Evolutionary conservation across 2,113 vertebrate genomes (phyloP), one percentile per base, ranked within the genome.

Genomic region (Arenaria interpres): DNA sequence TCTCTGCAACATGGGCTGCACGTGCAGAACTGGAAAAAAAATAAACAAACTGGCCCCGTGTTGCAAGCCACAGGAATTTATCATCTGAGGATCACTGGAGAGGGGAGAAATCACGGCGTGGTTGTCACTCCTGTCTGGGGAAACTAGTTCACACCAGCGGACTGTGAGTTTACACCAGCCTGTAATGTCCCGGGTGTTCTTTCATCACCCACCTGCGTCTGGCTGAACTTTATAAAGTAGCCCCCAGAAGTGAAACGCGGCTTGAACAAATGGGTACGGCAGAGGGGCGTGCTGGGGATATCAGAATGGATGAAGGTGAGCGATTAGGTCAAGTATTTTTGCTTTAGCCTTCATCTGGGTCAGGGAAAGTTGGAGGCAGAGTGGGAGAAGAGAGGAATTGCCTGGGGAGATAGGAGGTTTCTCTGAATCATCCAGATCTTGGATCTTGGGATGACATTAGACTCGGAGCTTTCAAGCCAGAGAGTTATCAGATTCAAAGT

Each of bases 1-100:
- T 66, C 64, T 30, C 77, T 88, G 71, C 84, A 93, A 72, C 96
- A 25, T 33, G 78, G 93, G 78, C 90, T 90, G 91, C 96, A 94
- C 95, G 71, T 94, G 96, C 60, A 80, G 71, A 50, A 19, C 88
- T 59, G 81, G 54, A 21, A 67, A 95, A 85, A 77, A 23, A 72
- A 95, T 20, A 94, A 92, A 95, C 22, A 91, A 91, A 94, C 81
- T 56, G 89, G 77, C 78, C 81, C 59, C 10, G 7, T 46, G 12
- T 19, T 80, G 85, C 85, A 89, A 91, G 68, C 95, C 89, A 14
- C 96, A 96, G 93, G 96, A 96, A 97, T 97, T 32, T 88, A 60
- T 89, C 95, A 91, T 73, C 59, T 33, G 85, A 94, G 91, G 60
- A 89, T 71, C 5, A 4, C 35, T 60, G 81, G 37, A 72, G 67